A percentile compares a stretch with the other conserved stretches of the same genome.
These are phyloP conservation scores for Polydrusus pterygomalis DNA, from an alignment of 2,888 invertebrate species.

Conservation along the genomic window DNA sequence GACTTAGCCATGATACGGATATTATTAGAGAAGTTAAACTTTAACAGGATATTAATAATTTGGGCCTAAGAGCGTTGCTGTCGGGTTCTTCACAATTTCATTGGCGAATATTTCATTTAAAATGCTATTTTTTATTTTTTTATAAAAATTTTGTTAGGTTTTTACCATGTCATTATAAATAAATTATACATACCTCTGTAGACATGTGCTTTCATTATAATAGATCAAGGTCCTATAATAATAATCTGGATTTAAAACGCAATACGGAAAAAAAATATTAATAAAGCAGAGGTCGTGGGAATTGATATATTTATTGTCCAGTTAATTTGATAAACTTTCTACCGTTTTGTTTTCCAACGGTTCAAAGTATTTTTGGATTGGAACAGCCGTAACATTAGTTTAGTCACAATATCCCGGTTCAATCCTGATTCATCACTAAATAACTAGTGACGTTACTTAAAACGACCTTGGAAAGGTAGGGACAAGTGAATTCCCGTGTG, in stretches of 20 bases:
- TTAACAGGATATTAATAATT: too few relatives aligned
- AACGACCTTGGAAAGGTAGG: too few relatives aligned
- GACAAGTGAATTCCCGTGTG: too few relatives aligned
- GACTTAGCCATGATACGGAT: too few relatives aligned
- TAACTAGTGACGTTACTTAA: too few relatives aligned
- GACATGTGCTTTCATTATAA: not conserved
- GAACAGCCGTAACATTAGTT: too few relatives aligned
- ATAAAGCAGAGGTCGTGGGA: not conserved
- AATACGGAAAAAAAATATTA: constrained; percentile 14
- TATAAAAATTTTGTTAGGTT: not conserved
- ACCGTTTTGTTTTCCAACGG: not conserved
- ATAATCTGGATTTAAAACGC: constrained; percentile 11
- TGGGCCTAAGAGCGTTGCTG: too few relatives aligned
- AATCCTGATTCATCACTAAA: too few relatives aligned
- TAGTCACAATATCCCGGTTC: too few relatives aligned
- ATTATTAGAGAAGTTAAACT: too few relatives aligned
- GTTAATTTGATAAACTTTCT: not conserved
- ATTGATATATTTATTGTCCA: constrained; percentile 8
- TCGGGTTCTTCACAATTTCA: too few relatives aligned
- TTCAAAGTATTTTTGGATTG: not conserved
- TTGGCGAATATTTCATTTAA: too few relatives aligned
- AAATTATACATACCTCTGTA: not conserved
- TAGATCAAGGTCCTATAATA: constrained; percentile 17
- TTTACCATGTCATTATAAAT: not conserved
- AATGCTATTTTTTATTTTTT: not conserved